Conservation (phyloP, 2,113 vertebrate species). For the Hydrolagus affinis region DNA sequence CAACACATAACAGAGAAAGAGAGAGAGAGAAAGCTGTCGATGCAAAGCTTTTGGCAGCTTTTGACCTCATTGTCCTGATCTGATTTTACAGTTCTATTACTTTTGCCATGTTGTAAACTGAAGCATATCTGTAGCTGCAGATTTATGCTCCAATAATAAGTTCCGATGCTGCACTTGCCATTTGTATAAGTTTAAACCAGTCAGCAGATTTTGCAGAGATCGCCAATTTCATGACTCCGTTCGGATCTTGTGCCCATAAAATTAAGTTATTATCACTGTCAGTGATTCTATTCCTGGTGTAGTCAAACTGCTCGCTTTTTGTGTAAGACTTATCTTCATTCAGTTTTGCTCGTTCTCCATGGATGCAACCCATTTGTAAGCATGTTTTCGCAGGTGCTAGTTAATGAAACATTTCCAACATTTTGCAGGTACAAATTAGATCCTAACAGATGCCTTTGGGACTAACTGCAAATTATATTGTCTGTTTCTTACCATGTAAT, state of each 20-base stretch:
- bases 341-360: too few relatives aligned
- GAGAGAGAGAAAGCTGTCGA: background rate
- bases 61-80: background rate
- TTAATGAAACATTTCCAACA: background rate
- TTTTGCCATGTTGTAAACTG: background rate
- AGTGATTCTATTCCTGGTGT: background rate
- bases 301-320: background rate
- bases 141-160: background rate
- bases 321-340: background rate
- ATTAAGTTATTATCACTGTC: background rate
- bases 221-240: too few relatives aligned
- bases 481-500: background rate
- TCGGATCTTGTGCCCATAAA: background rate
- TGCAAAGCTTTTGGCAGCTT: background rate
- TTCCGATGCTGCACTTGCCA: background rate
- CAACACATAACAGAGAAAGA: too few relatives aligned
- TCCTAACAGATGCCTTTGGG: background rate
- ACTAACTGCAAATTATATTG: background rate
- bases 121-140: background rate
- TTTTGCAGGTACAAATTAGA: background rate
- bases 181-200: background rate
- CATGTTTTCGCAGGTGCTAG: background rate
- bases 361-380: background rate
- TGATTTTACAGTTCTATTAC: slow-evolving; percentile 4
- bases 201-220: background rate